phyloP scores from a whole-genome alignment of 2,888 invertebrate species.

The Venustoraphidia nigricollis region DNA sequence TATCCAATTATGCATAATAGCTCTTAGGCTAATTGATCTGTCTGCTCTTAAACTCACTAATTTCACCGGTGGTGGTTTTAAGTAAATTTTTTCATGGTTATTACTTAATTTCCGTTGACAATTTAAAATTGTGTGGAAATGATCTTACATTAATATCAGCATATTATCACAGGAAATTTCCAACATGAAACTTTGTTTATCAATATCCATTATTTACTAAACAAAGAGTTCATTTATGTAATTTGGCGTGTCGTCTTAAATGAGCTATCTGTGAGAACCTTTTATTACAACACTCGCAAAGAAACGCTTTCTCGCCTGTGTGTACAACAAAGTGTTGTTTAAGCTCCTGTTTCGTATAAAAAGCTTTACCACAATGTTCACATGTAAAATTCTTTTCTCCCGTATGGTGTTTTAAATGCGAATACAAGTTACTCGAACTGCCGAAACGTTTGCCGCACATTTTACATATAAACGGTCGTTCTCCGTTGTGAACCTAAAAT shows the following conservation, averaged over 20 bases:
- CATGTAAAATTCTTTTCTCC: conserved; percentile 21
- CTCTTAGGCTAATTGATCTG: too few relatives aligned
- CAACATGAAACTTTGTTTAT: too few relatives aligned
- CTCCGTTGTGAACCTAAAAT: conserved; percentile 19
- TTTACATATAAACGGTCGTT: conserved; percentile 19
- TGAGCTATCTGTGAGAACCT: conserved; percentile 20
- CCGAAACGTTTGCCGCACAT: conserved; percentile 20
- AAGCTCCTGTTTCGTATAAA: conserved; percentile 20
- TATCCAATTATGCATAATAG: too few relatives aligned
- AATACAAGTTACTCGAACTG: conserved; percentile 20
- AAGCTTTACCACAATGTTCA: conserved; percentile 19
- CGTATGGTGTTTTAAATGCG: conserved; percentile 19
- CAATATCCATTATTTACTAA: too few relatives aligned
- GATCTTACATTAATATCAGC: too few relatives aligned
- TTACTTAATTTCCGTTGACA: too few relatives aligned
- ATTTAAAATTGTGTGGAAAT: too few relatives aligned
- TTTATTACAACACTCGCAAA: conserved; percentile 18
- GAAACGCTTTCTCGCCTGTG: conserved; percentile 19
- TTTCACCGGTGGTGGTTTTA: too few relatives aligned
- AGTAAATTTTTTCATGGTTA: too few relatives aligned
- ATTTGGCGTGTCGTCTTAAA: conserved; percentile 17
- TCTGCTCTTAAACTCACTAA: too few relatives aligned
- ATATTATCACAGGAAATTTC: too few relatives aligned
- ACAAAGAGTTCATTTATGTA: conserved; percentile 12
- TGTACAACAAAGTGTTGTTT: conserved; percentile 20